A percentile compares a stretch with the other conserved stretches of the same genome.
These are phyloP conservation scores for Agriopis leucophaearia DNA, from an alignment of 2,888 invertebrate genomes.

Conservation along the genomic window DNA sequence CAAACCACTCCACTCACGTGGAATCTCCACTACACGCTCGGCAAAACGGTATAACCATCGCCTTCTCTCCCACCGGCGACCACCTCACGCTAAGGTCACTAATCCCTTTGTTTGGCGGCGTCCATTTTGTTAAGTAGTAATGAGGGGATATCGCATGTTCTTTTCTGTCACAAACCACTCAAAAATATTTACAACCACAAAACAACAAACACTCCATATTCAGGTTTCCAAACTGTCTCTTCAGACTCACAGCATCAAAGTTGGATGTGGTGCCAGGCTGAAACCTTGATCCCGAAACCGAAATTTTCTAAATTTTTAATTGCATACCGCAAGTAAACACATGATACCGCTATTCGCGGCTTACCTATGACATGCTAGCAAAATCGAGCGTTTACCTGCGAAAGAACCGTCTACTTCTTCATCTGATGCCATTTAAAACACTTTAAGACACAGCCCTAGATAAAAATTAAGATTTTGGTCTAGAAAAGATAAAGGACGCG, in stretches of 20 bases:
- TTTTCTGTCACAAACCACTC: conserved; percentile 86
- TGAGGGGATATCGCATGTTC: conserved; percentile 90
- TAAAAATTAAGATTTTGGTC: conserved; percentile 75
- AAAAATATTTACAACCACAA: conserved; percentile 84
- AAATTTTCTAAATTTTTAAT: conserved; percentile 83
- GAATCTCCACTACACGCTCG: conserved; percentile 60
- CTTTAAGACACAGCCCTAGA: conserved; percentile 72
- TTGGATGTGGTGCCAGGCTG: conserved; percentile 45
- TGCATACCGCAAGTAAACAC: conserved; percentile 87
- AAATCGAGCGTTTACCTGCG: conserved; percentile 91
- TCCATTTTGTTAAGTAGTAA: conserved; percentile 92
- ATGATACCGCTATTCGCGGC: conserved; percentile 87
- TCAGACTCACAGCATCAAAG: conserved; percentile 49
- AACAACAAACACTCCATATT: conserved; percentile 71
- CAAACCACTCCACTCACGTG: conserved; percentile 69
- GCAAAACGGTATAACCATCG: conserved; percentile 58
- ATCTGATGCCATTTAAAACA: conserved; percentile 92
- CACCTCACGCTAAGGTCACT: conserved; percentile 87
- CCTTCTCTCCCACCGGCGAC: conserved; percentile 63
- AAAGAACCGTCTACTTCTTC: conserved; percentile 95
- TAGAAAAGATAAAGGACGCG: conserved; percentile 85
- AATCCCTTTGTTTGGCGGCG: conserved; percentile 92
- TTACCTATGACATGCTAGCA: conserved; percentile 86
- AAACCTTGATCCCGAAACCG: conserved; percentile 55
- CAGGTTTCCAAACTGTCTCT: conserved; percentile 52